These are phyloP conservation scores for Distichodus sexfasciatus DNA, from an alignment of 2,797 vertebrate species.

Conservation along the genomic window DNA sequence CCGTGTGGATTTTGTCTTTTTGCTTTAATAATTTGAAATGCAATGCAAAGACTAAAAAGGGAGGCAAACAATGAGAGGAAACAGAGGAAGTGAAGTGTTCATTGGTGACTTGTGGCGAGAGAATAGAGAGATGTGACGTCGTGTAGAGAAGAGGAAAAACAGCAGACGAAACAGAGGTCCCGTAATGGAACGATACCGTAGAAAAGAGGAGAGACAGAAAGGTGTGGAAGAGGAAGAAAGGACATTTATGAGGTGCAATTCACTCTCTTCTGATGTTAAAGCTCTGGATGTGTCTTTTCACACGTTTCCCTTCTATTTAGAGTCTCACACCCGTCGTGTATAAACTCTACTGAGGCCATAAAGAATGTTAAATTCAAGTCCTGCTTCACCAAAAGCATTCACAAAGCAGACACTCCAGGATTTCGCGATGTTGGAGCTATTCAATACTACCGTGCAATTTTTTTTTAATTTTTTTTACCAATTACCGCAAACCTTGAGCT, in stretches of 20 bases:
- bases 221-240: not conserved
- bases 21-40: not conserved
- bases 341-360: too few species aligned
- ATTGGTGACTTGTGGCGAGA: not conserved
- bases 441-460: too few species aligned
- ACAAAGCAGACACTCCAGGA: too few species aligned
- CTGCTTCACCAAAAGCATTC: too few species aligned
- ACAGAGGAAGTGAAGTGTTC: not conserved
- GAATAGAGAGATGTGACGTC: slow-evolving; percentile 12
- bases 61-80: not conserved
- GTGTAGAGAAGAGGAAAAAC: not conserved
- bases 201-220: not conserved
- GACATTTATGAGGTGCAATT: slow-evolving; percentile 2
- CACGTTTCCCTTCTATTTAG: not conserved
- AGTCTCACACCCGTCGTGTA: not conserved
- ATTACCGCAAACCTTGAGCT: too few species aligned
- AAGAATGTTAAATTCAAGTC: too few species aligned
- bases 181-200: not conserved
- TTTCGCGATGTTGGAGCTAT: too few species aligned
- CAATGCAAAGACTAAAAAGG: not conserved
- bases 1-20: not conserved
- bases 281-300: slow-evolving; percentile 1
- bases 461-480: too few species aligned
- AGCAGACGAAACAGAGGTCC: not conserved
- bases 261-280: slow-evolving; percentile 3